Conservation (phyloP, 2,113 vertebrate species). For the Gracilinanus agilis region DNA sequence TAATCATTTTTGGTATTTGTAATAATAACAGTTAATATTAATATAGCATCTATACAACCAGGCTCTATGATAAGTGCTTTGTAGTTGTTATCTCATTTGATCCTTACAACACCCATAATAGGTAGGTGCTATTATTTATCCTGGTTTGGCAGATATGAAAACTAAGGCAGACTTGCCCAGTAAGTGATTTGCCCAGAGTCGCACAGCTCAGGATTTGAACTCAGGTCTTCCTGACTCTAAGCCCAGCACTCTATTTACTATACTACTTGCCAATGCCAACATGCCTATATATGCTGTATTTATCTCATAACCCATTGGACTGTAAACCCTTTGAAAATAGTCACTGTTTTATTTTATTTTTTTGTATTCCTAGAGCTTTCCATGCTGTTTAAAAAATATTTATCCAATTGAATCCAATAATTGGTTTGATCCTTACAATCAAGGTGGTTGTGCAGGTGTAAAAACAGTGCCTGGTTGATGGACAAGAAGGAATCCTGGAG, state of each 20-base stretch:
- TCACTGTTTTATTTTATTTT: neutral
- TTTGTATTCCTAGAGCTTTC: neutral
- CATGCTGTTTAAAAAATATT: neutral
- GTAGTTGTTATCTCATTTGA: neutral
- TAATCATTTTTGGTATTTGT: neutral
- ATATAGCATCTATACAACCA: neutral
- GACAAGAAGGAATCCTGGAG: neutral
- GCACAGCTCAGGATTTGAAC: neutral
- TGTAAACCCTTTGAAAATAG: neutral
- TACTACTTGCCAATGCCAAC: neutral
- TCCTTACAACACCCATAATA: neutral
- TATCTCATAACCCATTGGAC: neutral
- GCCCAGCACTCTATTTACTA: neutral
- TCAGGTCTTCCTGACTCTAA: neutral
- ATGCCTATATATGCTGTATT: neutral
- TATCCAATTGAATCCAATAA: neutral
- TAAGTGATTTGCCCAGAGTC: neutral
- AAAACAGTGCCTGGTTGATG: neutral
- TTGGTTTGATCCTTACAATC: neutral
- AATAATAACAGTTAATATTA: neutral
- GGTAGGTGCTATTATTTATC: neutral
- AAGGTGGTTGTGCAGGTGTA: neutral
- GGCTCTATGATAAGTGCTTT: neutral
- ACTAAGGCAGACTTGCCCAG: neutral
- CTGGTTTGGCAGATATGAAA: neutral